Conservation (phyloP, 2,113 vertebrate genomes). For the Lonchura striata region DNA sequence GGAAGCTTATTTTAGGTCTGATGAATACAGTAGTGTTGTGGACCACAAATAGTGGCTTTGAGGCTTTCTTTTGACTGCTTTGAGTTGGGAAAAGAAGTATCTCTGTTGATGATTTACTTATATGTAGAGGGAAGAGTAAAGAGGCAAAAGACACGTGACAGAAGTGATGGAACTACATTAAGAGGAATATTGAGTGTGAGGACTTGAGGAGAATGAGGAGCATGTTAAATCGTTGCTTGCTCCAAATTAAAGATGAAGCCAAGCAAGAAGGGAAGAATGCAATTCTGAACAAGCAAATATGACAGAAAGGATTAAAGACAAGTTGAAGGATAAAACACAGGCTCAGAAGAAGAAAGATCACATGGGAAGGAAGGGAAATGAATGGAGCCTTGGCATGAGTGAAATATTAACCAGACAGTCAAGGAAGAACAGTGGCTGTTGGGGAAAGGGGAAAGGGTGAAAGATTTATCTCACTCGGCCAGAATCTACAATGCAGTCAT, state of each 20-base stretch:
- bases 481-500: neutral
- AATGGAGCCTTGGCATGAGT: neutral
- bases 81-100: neutral
- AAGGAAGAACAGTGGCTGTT: neutral
- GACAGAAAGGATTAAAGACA: neutral
- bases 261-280: neutral
- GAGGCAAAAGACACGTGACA: neutral
- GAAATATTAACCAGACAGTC: constrained; percentile 26
- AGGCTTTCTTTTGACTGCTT: neutral
- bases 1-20: neutral
- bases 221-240: neutral
- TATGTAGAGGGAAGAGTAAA: neutral
- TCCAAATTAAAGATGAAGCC: neutral
- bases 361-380: neutral
- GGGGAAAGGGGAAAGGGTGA: neutral
- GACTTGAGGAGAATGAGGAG: neutral
- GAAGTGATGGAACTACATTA: neutral
- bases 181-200: neutral
- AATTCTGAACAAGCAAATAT: neutral
- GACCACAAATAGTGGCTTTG: neutral
- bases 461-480: neutral
- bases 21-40: neutral
- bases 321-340: neutral
- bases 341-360: neutral
- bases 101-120: neutral